Evolutionary conservation across 2,888 invertebrate species (phyloP).

Genomic region (Euphydryas editha): DNA sequence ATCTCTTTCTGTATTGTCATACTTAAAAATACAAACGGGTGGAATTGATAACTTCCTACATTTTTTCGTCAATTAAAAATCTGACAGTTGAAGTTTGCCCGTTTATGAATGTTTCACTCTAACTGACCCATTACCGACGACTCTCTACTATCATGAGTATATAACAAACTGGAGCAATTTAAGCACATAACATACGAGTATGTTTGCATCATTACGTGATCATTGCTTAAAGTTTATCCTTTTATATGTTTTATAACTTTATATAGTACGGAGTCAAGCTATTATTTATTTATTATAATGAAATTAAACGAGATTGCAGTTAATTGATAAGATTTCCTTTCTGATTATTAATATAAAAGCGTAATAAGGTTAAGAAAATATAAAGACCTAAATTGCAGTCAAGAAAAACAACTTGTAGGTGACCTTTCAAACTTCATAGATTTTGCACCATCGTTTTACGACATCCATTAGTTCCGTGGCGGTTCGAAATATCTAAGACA

Average conservation of each 20-base stretch:
- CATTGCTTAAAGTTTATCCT: background rate
- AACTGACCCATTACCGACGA: conserved; percentile 9
- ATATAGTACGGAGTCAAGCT: background rate
- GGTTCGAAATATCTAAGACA: too few species aligned
- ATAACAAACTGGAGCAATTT: conserved; percentile 14
- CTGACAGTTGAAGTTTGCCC: background rate
- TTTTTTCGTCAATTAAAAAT: background rate
- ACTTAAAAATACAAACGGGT: too few species aligned
- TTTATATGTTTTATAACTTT: background rate
- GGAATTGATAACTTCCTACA: background rate
- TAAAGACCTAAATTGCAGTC: too few species aligned
- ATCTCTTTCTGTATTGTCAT: too few species aligned
- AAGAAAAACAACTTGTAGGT: too few species aligned
- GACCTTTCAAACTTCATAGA: too few species aligned
- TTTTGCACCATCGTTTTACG: too few species aligned
- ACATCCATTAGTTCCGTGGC: too few species aligned
- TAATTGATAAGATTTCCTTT: too few species aligned
- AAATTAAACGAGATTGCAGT: too few species aligned
- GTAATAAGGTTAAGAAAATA: too few species aligned
- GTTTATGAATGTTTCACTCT: background rate
- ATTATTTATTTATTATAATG: background rate
- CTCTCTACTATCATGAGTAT: conserved; percentile 10
- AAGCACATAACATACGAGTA: conserved; percentile 7
- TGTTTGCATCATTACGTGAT: conserved; percentile 3
- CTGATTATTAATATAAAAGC: too few species aligned